Evolutionary conservation across 2,888 invertebrate species (phyloP), one percentile per base, ranked within the genome.

Genomic region (Amphipoea lucens): DNA sequence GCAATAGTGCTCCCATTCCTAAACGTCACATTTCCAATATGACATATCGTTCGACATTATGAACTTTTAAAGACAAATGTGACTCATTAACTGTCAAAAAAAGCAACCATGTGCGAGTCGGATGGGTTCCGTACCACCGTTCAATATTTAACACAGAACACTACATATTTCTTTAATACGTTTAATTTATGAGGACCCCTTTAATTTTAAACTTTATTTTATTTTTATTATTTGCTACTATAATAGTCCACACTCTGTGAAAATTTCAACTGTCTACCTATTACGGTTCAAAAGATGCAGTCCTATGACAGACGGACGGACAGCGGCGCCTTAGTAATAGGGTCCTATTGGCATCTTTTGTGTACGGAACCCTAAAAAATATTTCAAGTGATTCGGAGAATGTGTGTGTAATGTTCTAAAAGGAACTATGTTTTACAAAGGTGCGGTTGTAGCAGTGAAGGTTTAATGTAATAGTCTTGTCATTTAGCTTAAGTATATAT

Each of bases 11-110:
- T 88, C 87, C 79, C 81, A 87, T 89, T 89, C 84, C 83, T 83
- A 82, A 73, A 79, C 81, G 76, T 82, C 79, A 83, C 11, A 84
- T 83, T 85, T 76, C 81, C 76, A 82, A 82, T 84, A 86, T 83
- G 87, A 90, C 86, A 89, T 87, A 90, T 85, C 65, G 86, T 12
- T 66, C 76, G 80, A 85, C 89, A 88, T 89, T 86, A 87, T 70
- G 76, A 72, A 78, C 67, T 84, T 88, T 85, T 86, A 48, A 79
- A 80, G 68, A 88, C 83, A 81, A 88, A 89, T 87, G 81, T 81
- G 70, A 79, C 66, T 87, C 84, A 88, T 84, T 88, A 83, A 60
- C 69, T 74, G 73, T 76, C 69, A 54, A 70, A 73, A 57, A 67
- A 60, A 42, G 7, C 4, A 17, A 6, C 20, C n/a, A 60, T 42